These are phyloP conservation scores for Basileuterus tristriatus DNA, from an alignment of 2,797 vertebrate genomes.

Conservation along the genomic window DNA sequence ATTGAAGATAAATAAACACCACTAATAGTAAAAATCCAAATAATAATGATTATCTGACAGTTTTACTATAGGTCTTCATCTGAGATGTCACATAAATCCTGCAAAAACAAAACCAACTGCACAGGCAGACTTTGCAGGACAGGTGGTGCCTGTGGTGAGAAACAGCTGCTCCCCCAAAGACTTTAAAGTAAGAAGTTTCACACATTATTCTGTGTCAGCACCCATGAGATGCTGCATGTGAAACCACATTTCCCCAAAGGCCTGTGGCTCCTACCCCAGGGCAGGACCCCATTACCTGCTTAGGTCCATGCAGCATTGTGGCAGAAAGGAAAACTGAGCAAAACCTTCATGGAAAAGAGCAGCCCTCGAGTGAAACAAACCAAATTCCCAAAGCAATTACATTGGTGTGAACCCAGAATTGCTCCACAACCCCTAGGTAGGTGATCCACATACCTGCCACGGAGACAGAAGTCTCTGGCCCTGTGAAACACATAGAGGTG, in stretches of 20 bases:
- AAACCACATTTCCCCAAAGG: background rate
- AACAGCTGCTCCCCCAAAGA: background rate
- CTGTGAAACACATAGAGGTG: background rate
- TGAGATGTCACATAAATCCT: background rate
- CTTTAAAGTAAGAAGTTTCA: background rate
- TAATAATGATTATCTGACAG: background rate
- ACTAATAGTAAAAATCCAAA: conserved; percentile 32
- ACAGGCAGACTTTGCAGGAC: background rate
- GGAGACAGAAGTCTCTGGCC: background rate
- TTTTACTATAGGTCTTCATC: background rate
- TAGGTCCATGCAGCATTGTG: background rate
- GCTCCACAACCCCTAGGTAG: background rate
- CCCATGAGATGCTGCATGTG: background rate
- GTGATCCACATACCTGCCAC: background rate
- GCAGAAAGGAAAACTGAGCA: background rate
- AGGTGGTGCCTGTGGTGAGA: background rate
- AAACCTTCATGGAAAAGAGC: background rate
- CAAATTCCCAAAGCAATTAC: background rate
- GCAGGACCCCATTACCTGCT: background rate
- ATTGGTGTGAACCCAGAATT: background rate
- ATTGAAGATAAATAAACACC: conserved; percentile 23
- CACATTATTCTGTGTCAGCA: background rate
- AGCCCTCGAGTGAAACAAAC: background rate
- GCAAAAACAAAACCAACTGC: background rate
- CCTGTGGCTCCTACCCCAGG: background rate